Evolutionary conservation across 2,797 vertebrate species (phyloP).

Genomic region (Paramormyrops hopkinsi): DNA sequence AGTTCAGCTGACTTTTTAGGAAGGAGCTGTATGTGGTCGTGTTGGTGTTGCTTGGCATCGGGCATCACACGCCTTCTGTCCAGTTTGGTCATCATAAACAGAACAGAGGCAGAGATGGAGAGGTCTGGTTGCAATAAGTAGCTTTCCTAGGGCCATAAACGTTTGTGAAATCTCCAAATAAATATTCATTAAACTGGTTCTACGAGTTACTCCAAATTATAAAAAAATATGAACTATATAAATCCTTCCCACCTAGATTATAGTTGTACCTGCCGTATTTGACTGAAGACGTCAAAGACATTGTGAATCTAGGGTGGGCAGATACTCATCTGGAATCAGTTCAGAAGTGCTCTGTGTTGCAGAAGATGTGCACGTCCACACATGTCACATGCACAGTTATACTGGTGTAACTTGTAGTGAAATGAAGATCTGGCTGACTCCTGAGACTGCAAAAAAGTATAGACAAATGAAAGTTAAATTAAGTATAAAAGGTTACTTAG

Average conservation of each 20-base stretch:
- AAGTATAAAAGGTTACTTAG: not conserved
- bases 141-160: not conserved
- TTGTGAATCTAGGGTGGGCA: not conserved
- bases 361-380: not conserved
- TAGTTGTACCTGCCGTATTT: not conserved
- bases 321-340: not conserved
- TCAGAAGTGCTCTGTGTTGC: not conserved
- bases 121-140: not conserved
- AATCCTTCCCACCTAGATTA: not conserved
- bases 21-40: not conserved
- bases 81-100: not conserved
- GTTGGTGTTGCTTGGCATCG: not conserved
- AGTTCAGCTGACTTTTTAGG: not conserved
- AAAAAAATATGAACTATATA: not conserved
- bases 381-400: not conserved
- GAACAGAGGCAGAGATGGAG: not conserved
- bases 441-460: not conserved
- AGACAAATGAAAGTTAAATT: not conserved
- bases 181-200: not conserved
- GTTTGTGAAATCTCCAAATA: not conserved
- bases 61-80: not conserved
- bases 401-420: not conserved
- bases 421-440: not conserved
- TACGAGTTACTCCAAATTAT: not conserved
- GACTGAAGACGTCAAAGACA: not conserved